Conservation (phyloP, 2,888 invertebrate species). For the Herminia tarsipennalis region DNA sequence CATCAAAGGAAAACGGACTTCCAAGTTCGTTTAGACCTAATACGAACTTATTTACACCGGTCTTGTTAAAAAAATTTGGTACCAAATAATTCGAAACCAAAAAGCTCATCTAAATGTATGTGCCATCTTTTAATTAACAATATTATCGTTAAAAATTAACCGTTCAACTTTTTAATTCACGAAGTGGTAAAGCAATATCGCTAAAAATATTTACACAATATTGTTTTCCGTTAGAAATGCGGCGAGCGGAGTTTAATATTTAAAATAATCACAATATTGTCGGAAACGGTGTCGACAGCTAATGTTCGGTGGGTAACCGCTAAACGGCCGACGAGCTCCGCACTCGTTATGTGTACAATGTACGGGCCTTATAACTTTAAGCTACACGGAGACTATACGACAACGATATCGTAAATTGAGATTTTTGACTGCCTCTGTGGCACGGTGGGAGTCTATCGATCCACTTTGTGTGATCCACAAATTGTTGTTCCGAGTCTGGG, state of each 20-base stretch:
- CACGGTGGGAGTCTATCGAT: too few relatives aligned
- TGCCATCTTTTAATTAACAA: too few relatives aligned
- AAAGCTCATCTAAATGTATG: too few relatives aligned
- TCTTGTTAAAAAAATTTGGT: too few relatives aligned
- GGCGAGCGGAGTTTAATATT: slow-evolving; percentile 40
- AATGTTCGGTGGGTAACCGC: slow-evolving; percentile 52
- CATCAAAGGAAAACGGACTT: too few relatives aligned
- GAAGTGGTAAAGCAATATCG: slow-evolving; percentile 23
- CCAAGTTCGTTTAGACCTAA: too few relatives aligned
- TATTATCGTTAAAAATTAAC: too few relatives aligned
- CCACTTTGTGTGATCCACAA: too few relatives aligned
- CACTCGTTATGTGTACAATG: slow-evolving; percentile 30
- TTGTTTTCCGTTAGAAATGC: slow-evolving; percentile 36
- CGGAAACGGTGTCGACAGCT: slow-evolving; percentile 44
- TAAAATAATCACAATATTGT: slow-evolving; percentile 50
- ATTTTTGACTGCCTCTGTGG: not conserved
- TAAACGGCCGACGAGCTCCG: slow-evolving; percentile 47
- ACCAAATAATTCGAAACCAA: too few relatives aligned
- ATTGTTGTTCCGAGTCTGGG: too few relatives aligned
- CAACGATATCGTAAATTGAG: not conserved
- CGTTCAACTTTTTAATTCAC: slow-evolving; percentile 22
- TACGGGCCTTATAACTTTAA: slow-evolving; percentile 15
- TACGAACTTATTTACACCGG: too few relatives aligned
- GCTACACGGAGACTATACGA: slow-evolving; percentile 5
- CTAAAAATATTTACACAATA: slow-evolving; percentile 31